Evolutionary conservation across 2,113 vertebrate genomes (phyloP), one percentile per base, ranked within the genome.

Genomic region (Phasianus colchicus): DNA sequence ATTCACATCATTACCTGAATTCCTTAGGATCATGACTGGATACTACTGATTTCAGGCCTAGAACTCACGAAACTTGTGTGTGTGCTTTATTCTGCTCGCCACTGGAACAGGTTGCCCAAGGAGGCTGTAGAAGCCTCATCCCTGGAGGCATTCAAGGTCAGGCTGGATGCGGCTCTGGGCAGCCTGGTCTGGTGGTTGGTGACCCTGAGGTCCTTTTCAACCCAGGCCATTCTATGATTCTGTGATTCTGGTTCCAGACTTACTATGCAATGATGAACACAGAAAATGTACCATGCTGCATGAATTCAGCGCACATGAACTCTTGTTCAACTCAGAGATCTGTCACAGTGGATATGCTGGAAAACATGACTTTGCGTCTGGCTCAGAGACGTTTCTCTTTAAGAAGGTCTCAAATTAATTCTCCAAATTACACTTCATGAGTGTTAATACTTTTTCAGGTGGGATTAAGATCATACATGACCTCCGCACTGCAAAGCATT

Each of bases 291-390:
- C 61, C 65, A 18, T 72, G 73, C 61, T 48, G 43, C 36, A 69
- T 34, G 8, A 86, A 91, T 78, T 76, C 83, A 36, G 11, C 9
- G 47, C 38, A 65, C 47, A 4, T 77, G 81, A 91, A 92, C 88
- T 95, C 87, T 67, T 43, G 60, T 77, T 91, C 91, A 92, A 64
- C 88, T 91, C 89, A 21, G 50, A 81, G 79, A 57, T 11, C 65
- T 78, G 76, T 81, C 92, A 86, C 25, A 63, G 57, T 20, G 78
- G 42, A 88, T 91, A 81, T 79, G 81, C 70, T 72, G 34, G 66
- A 82, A 92, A 90, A 72, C 86, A 55, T 29, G 27, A 64, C 45
- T 90, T 71, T 40, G 57, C 66, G 61, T 81, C 69, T 61, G 52
- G 45, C 73, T 69, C 66, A 48, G 76, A 93, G 54, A 78, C 40